Conservation (phyloP, 2,113 vertebrate species). For the Bucco capensis region DNA sequence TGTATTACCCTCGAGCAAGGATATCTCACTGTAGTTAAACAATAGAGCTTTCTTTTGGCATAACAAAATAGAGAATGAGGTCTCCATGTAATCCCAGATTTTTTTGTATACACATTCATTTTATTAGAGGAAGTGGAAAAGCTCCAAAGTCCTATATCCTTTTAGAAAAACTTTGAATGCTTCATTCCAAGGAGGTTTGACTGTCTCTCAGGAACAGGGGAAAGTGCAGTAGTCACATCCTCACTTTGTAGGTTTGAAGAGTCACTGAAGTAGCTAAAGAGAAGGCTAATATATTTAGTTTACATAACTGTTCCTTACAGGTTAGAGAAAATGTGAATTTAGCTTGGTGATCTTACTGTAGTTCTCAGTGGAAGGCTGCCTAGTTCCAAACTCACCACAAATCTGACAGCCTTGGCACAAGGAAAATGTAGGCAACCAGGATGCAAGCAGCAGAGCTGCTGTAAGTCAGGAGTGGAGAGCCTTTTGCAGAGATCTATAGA, state of each 20-base stretch:
- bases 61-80: neutral
- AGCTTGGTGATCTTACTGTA: neutral
- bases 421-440: neutral
- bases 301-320: neutral
- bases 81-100: neutral
- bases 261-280: neutral
- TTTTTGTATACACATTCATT: neutral
- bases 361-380: neutral
- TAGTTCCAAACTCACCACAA: neutral
- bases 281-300: neutral
- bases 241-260: neutral
- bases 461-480: neutral
- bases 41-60: neutral
- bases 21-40: neutral
- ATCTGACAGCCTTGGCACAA: neutral
- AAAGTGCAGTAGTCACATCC: neutral
- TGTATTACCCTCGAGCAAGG: neutral
- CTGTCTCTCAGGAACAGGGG: neutral
- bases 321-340: neutral
- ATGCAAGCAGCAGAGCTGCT: neutral
- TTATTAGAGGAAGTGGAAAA: neutral
- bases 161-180: neutral
- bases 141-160: neutral
- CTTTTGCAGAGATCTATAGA: neutral
- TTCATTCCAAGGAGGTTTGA: neutral